phyloP scores from a whole-genome alignment of 2,113 vertebrate species.

The Embiotoca jacksoni region DNA sequence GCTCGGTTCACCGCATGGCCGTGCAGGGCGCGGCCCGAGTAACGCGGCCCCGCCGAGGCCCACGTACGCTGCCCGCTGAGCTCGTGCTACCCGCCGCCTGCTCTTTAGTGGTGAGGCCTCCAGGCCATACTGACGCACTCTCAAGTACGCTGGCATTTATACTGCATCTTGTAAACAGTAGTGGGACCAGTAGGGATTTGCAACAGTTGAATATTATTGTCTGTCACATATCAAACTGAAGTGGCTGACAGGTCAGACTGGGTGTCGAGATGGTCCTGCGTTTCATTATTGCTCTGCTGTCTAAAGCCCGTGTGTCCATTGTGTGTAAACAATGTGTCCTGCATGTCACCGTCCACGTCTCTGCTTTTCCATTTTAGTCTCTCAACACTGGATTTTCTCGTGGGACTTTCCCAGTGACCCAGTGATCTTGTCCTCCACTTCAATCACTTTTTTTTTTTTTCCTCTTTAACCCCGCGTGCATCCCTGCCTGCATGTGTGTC shows the following conservation, averaged over 20 bases:
- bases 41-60: background rate
- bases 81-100: conserved; percentile 39
- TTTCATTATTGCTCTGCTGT: conserved; percentile 34
- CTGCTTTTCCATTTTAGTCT: conserved; percentile 35
- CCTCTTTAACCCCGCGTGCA: conserved; percentile 10
- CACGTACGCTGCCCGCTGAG: conserved; percentile 17
- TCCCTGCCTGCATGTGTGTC: conserved; percentile 57
- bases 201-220: conserved; percentile 38
- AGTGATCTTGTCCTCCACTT: conserved; percentile 59
- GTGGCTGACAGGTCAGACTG: conserved; percentile 50
- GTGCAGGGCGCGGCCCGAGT: conserved; percentile 43
- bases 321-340: background rate
- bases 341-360: conserved; percentile 34
- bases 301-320: background rate
- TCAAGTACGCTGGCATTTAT: conserved; percentile 45
- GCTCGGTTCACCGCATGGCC: conserved; percentile 42
- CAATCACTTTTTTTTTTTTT: conserved; percentile 21
- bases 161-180: conserved; percentile 62
- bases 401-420: conserved; percentile 72
- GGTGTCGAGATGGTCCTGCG: conserved; percentile 41
- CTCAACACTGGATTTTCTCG: conserved; percentile 47
- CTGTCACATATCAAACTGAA: conserved; percentile 26
- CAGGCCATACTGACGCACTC: conserved; percentile 43
- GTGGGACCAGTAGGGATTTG: conserved; percentile 35
- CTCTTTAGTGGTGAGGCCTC: conserved; percentile 55